Evolutionary conservation across 1,140 invertebrate species (phyloP), one percentile per base, ranked within the genome.

Genomic region (Drosophila kohkoa): DNA sequence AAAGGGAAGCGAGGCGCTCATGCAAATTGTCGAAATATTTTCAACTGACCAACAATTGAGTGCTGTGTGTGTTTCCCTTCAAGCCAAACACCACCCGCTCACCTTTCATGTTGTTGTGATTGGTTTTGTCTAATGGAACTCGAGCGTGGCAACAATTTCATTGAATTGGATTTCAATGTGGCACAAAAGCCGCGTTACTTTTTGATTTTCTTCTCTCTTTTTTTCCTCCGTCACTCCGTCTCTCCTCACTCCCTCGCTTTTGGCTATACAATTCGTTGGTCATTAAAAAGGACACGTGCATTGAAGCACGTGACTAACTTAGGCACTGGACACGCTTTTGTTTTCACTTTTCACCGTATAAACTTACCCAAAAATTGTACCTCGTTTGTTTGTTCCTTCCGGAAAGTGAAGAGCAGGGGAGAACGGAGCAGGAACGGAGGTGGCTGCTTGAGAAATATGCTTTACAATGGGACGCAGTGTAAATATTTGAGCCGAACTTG

Each of bases 241-340:
- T 6, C 32, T 28, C 20, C 32, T 28, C 20, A 13, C 43, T 20
- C 7, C 15, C 15, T 38, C 57, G 30, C 8, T 20, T 55, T 15
- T 64, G 54, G 77, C 64, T 72, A 72, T 66, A 90, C 79, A 87
- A 87, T 88, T 87, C 87, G 76, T 76, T 86, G 90, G 90, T 92
- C 90, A 92, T 92, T 91, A 92, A 92, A 87, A 86, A 78, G 82
- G 90, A 89, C 90, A 92, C 90, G 90, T 92, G 90, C 87, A 79
- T 64, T 70, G 77, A 82, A 87, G 89, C 89, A 91, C 89, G 89
- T 91, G 89, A 74, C 89, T 76, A 15, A 45, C 25, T 80, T 79
- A 63, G 79, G 69, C 79, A 75, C 69, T 79, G 69, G 79, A 74
- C 83, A 70, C 71, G 54, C 75, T 73, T 69, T 79, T 79, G 77